A percentile compares a stretch with the other conserved stretches of the same genome.
phyloP scores from a whole-genome alignment of 2,797 vertebrate species.

The Peromyscus melanophrys region DNA sequence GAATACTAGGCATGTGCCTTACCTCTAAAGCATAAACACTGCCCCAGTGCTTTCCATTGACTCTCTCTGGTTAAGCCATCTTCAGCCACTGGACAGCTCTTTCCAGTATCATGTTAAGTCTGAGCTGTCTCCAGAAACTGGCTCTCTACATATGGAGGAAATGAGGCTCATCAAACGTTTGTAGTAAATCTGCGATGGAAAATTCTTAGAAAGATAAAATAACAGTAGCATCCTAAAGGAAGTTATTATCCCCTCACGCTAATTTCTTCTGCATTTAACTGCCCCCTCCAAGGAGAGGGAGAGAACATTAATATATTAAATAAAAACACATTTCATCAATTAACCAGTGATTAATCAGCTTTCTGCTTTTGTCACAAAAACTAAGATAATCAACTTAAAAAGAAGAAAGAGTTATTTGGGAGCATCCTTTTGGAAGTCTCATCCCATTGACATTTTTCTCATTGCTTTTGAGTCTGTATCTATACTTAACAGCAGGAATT shows the following conservation, averaged over 20 bases:
- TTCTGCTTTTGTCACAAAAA: background rate
- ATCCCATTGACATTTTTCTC: background rate
- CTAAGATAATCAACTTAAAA: background rate
- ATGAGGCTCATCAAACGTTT: background rate
- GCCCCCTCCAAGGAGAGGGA: background rate
- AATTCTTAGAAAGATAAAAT: background rate
- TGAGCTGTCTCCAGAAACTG: background rate
- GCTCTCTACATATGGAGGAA: background rate
- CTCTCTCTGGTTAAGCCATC: background rate
- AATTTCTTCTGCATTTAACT: background rate
- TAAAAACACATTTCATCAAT: background rate
- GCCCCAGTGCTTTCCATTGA: background rate
- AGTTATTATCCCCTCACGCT: background rate
- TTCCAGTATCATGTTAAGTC: too few relatives aligned
- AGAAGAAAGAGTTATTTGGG: background rate
- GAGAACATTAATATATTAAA: background rate
- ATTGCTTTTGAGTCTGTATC: background rate
- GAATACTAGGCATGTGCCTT: background rate
- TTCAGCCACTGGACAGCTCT: background rate
- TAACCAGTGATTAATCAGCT: background rate
- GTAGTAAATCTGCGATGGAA: background rate
- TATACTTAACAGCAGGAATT: background rate
- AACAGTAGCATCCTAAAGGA: background rate
- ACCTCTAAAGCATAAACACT: background rate
- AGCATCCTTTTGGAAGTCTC: background rate